A percentile compares a stretch with the other conserved stretches of the same genome.
phyloP scores from a whole-genome alignment of 2,888 invertebrate genomes.

The Neoaliturus tenellus region DNA sequence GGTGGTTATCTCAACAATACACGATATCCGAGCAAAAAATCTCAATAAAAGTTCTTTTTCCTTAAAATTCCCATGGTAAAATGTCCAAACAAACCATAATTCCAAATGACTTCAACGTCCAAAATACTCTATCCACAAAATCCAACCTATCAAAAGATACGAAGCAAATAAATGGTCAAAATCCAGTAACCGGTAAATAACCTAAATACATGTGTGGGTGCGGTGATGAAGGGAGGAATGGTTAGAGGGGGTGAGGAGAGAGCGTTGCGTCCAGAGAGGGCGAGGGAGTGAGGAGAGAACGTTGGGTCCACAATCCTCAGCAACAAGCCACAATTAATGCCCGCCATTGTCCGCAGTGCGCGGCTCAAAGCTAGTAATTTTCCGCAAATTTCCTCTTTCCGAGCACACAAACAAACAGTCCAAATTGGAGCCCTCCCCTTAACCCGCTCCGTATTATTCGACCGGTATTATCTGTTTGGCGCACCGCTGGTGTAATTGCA shows the following conservation, averaged over 20 bases:
- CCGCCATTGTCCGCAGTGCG: not conserved
- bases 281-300: not conserved
- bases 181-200: not conserved
- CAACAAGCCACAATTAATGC: conserved; percentile 40
- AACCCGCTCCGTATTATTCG: conserved; percentile 15
- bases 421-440: conserved; percentile 29
- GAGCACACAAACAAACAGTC: conserved; percentile 42
- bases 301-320: not conserved
- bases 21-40: too few relatives aligned
- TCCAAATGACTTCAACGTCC: too few relatives aligned
- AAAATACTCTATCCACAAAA: too few relatives aligned
- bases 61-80: too few relatives aligned
- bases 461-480: conserved; percentile 39
- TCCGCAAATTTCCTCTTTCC: conserved; percentile 45
- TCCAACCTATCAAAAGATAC: not conserved
- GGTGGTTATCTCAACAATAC: too few relatives aligned
- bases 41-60: too few relatives aligned
- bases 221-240: too few relatives aligned
- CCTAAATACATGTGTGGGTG: not conserved
- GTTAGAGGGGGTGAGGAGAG: too few relatives aligned
- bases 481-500: conserved; percentile 38
- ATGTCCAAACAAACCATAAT: too few relatives aligned
- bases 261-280: too few relatives aligned
- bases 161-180: not conserved
- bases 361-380: conserved; percentile 44